Base-by-base conservation (phyloP, 2,888 invertebrate species). In the Meiosimyza platycephala region DNA sequence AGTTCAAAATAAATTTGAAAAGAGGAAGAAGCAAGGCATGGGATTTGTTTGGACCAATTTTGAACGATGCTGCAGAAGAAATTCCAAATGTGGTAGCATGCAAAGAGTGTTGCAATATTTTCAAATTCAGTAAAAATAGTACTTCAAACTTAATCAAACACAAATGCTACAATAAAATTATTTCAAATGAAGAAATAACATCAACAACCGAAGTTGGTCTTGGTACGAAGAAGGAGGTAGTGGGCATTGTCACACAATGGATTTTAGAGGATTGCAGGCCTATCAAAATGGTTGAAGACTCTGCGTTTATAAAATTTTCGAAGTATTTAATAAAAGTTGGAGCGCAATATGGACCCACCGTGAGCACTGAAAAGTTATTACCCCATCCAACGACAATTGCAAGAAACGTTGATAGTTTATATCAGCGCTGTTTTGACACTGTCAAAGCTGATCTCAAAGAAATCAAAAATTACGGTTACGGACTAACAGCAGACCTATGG, bases 341-440 rank as follows among this genome's bases (percentile, higher is more conserved):
- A 40, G 72, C 75, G 62, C 71, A 66, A 62, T 59, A 65, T 68
- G 77, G 77, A n/a, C 3, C 6, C 48, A 75, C 74, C 72, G 48
- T 77, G 40, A 54, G 73, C 63, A 48, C 75, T 3, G 55, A 75
- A 12, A 65, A 69, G 33, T 68, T 72, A 40, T 60, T 76, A 22
- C 74, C 76, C 11, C 74, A 75, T 51, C 72, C 76, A 47, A 74
- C 72, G 55, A 77, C 74, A 50, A 65, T 76, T 59, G 67, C 73
- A 1, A 15, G 72, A 51, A 77, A 77, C 66, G 55, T 77, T 33
- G 52, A 69, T 13, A 66, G 55, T 9, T 18, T 74, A 33, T 70
- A 74, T 54, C 16, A 16, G 9, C 6, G 9, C 15, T 54, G 55
- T 55, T 72, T 76, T 33, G 15, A 60, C 12, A 50, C 57, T 64